Evolutionary conservation across 64 coral and sea anemone species (phyloP), one percentile per base, ranked within the genome.

Genomic region (Cladopsammia gracilis): DNA sequence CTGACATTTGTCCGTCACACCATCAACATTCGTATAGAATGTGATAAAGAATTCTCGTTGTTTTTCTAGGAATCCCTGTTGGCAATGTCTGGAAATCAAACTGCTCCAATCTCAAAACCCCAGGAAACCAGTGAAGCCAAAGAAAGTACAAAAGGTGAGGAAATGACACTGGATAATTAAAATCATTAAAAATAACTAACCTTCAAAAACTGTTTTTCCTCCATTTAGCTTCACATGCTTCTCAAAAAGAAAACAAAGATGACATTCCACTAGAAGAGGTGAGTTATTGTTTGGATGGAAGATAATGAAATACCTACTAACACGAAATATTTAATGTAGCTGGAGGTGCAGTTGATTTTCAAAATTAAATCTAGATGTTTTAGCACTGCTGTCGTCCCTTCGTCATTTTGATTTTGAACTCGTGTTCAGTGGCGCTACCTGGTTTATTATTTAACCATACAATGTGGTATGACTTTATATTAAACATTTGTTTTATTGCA

Each of bases 81-180:
- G 62, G 60, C 80, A 9, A 64, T 46, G 58, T 84, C 62, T 67
- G 80, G 78, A 64, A 7, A 25, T 20, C 24, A 82, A 46, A 58
- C 43, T 46, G 26, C 14, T 9, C 59, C 78, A 46, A 82, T 43
- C 48, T 68, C 80, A 67, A 84, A 84, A 66, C 44, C 80, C 2
- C 19, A 51, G 45, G 80, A 84, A 49, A 67, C 45, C 20, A 67
- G 7, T 13, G 68, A 68, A 66, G 18, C 80, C 45, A 50, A 84
- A 22, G 45, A 84, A 18, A 67, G 62, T 47, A 14, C 4, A 25
- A 84, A 68, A 68, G 62, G 62, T 66, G 19, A 78, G 8, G 15
- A 25, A 4, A 13, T 16, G 4, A 1, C 10, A 16, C 3, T 11
- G 42, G 16, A 14, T 14, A 4, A 25, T 10, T 5, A 50, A 6